Conservation (phyloP, 2,888 invertebrate genomes). For the Synergus gifuensis region DNA sequence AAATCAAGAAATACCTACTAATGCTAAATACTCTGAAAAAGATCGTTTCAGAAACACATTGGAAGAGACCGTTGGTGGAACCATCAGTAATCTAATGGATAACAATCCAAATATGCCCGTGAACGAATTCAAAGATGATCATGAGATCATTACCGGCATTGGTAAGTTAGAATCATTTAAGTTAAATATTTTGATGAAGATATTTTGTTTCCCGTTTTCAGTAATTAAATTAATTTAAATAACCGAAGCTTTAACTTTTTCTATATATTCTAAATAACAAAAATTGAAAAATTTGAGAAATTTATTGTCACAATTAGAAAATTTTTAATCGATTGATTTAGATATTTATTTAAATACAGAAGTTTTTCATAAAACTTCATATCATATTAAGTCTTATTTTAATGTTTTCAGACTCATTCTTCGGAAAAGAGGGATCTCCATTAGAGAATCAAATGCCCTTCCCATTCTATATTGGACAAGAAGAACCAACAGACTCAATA, state of each 20-base stretch:
- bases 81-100: neutral
- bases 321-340: neutral
- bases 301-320: neutral
- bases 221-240: neutral
- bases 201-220: no score
- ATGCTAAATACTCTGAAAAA: neutral
- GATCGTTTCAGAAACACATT: slow-evolving; percentile 19
- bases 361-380: neutral
- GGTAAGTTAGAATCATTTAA: neutral
- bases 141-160: neutral
- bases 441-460: neutral
- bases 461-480: neutral
- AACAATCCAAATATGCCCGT: neutral
- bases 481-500: neutral
- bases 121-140: neutral
- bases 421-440: neutral
- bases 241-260: neutral
- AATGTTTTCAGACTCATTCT: neutral
- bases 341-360: neutral
- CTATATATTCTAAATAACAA: neutral
- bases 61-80: neutral
- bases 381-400: neutral
- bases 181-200: neutral
- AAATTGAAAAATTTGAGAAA: neutral
- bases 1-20: neutral